Conservation (phyloP, 2,113 vertebrate genomes). For the Albula goreensis region DNA sequence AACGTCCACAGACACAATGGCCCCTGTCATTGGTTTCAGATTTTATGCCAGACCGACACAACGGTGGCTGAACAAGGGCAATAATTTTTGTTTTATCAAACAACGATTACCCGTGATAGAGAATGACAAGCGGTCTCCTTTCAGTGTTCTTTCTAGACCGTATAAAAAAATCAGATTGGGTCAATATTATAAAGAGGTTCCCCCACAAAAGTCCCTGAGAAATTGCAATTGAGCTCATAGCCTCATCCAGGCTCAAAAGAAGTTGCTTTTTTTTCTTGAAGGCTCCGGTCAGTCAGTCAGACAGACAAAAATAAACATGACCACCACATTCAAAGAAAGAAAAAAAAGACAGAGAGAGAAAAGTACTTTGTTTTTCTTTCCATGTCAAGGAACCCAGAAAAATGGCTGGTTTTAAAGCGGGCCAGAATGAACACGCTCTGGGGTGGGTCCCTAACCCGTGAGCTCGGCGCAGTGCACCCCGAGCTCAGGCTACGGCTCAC, state of each 20-base stretch:
- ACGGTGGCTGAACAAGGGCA: neutral
- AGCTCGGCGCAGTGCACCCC: neutral
- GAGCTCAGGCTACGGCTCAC: neutral
- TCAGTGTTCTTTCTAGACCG: too few species aligned
- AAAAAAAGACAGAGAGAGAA: too few species aligned
- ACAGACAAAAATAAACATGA: slow-evolving; percentile 26
- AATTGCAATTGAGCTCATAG: neutral
- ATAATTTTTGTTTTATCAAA: slow-evolving; percentile 1
- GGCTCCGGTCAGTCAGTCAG: neutral
- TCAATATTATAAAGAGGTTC: neutral
- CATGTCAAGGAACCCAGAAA: slow-evolving; percentile 26
- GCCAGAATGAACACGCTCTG: slow-evolving; percentile 17
- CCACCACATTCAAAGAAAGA: neutral
- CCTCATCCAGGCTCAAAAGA: slow-evolving; percentile 7
- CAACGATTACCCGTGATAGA: neutral
- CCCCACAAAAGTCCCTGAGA: neutral
- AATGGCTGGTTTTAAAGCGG: neutral
- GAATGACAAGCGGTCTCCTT: neutral
- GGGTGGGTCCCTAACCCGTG: neutral
- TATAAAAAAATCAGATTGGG: neutral
- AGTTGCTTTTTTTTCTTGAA: neutral
- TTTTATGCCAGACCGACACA: slow-evolving; percentile 15
- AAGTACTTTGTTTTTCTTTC: slow-evolving; percentile 27
- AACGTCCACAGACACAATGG: slow-evolving; percentile 25
- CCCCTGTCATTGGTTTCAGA: slow-evolving; percentile 24